Conservation (phyloP, 92 coral and sea anemone species). For the Heteractis magnifica region DNA sequence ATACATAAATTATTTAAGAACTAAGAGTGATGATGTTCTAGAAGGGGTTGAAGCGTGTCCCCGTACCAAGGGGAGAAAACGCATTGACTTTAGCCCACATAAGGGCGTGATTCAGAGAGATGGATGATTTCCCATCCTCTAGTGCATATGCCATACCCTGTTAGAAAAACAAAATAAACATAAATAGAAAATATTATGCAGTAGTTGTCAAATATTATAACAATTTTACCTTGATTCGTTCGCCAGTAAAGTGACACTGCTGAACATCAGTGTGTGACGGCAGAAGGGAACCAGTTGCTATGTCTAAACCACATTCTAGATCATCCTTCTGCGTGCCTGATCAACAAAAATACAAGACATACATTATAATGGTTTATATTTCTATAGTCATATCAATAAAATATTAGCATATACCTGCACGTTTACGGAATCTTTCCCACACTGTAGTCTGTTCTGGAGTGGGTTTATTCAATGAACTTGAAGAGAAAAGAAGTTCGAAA, state of each 20-base stretch:
- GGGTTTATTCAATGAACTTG: constrained; percentile 53
- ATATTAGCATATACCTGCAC: constrained; percentile 59
- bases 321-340: constrained; percentile 55
- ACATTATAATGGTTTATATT: no score
- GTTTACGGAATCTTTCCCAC: constrained; percentile 71
- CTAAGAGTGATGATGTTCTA: not conserved
- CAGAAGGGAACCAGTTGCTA: constrained; percentile 83
- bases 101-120: constrained; percentile 87
- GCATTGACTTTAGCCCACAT: constrained; percentile 99
- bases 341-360: not conserved
- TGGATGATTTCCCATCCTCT: constrained; percentile 88
- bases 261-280: constrained; percentile 83
- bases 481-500: constrained; percentile 1
- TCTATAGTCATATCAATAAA: not conserved
- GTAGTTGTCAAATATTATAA: not conserved
- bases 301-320: constrained; percentile 71
- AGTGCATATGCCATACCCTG: constrained; percentile 83
- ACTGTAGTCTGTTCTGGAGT: constrained; percentile 82
- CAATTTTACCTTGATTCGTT: constrained; percentile 71
- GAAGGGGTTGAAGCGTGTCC: constrained; percentile 87
- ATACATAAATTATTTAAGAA: no score
- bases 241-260: constrained; percentile 77
- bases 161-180: constrained; percentile 13
- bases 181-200: no score
- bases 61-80: constrained; percentile 88